Evolutionary conservation across 2,797 vertebrate species (phyloP).

Genomic region (Syndactyla subalaris): DNA sequence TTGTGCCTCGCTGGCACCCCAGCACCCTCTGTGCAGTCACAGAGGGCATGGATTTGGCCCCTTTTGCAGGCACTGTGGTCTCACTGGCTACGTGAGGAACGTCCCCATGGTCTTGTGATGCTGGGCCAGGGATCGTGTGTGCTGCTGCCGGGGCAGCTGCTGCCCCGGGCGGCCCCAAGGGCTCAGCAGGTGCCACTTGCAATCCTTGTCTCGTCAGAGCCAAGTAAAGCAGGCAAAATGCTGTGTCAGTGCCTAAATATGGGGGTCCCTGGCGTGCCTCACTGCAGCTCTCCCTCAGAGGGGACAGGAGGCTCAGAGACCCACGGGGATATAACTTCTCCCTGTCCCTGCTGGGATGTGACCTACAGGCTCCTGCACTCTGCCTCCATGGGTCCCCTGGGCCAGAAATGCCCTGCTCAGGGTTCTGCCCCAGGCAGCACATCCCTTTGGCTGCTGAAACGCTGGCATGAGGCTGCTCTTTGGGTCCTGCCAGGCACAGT

Average conservation of each 20-base stretch:
- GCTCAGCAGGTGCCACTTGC: slow-evolving; percentile 13
- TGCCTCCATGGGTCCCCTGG: neutral
- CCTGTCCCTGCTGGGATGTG: neutral
- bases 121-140: neutral
- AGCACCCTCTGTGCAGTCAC: neutral
- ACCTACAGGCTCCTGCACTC: neutral
- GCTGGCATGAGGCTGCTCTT: neutral
- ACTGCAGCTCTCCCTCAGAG: neutral
- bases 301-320: neutral
- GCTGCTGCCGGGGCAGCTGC: slow-evolving; percentile 22
- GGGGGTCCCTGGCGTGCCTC: neutral
- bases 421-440: neutral
- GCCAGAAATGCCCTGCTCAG: neutral
- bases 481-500: neutral
- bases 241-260: slow-evolving; percentile 60
- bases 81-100: neutral
- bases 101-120: neutral
- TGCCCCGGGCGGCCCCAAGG: neutral
- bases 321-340: neutral
- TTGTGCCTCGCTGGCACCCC: neutral
- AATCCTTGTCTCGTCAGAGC: neutral
- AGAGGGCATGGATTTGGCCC: neutral
- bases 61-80: neutral
- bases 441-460: fast-evolving
- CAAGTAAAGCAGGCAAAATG: slow-evolving; percentile 5